Base-by-base conservation (phyloP, 2,888 invertebrate species). In the Endomychus coccineus region DNA sequence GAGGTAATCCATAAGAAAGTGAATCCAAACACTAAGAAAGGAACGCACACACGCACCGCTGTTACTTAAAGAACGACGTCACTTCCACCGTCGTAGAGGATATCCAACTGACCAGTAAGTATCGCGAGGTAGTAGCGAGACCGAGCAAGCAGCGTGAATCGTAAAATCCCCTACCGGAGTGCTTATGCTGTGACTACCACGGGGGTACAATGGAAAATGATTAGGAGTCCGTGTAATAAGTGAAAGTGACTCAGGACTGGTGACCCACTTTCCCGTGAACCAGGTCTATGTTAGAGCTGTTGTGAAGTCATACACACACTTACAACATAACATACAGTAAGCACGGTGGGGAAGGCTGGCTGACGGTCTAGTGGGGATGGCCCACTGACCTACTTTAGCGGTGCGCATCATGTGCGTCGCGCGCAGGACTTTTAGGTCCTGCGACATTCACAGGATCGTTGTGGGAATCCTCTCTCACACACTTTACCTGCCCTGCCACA, bases 211-310 rank as follows among this genome's bases (percentile, higher is more conserved):
- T 74, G 74, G 73, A 73, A 74, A 76, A 76, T 77, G 77, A 77
- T 77, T 76, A 76, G 76, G 72, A 73, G 72, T 75, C 79, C 77
- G 78, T 81, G 81, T 79, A 81, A 82, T 80, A 81, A 83, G 83
- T 83, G 83, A 83, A 83, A 83, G 83, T 83, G 80, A 82, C 74
- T 75, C 74, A 75, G 77, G 59, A 57, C 59, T 54, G 69, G 64
- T 83, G 86, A 85, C 86, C 86, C 79, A 86, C 85, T 86, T 87
- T 84, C 80, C 75, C 74, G 73, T 78, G 81, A 85, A 85, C 83
- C 84, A 85, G 85, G 85, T 85, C 85, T 85, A 86, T 86, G 85
- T 85, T 82, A 81, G 78, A 67, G 61, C 56, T 55, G 60, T 61
- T 60, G 62, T 62, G 63, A 58, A 62, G 62, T 63, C 63, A 61